Base-by-base conservation (phyloP, 2,797 vertebrate species). In the Halcyon chelicuti region DNA sequence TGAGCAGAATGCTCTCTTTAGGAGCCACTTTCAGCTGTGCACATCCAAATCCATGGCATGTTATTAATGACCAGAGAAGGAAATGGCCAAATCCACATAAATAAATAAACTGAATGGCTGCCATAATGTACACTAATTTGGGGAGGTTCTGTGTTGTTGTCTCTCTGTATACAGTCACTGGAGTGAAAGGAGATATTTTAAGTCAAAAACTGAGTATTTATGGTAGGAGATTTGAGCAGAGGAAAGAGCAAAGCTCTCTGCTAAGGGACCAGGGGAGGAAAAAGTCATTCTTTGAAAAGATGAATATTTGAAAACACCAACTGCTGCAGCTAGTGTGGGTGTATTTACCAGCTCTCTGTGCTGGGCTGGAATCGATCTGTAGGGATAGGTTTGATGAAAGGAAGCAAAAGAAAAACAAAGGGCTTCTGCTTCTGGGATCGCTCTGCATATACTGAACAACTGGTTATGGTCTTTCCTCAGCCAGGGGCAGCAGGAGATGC, bases 241-340 rank as follows among this genome's bases (percentile, higher is more conserved):
- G 66, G 55, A 68, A 83, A 86, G 44, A 77, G 62, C 44, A 88
- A 74, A 80, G 13, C 60, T 83, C 86, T 81, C 49, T 80, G 74
- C 61, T 60, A 42, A 80, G 86, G 71, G 76, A 61, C 66, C 89
- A 51, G 85, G 88, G 61, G 52, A 77, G 67, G 63, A 86, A 85
- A 88, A 86, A 52, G 9, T 18, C 63, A 67, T 76, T 35, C 47
- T 92, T 75, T 72, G 75, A 79, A 95, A 92, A 92, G 78, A 96
- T 94, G 83, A 96, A 94, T 96, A 96, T 95, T 96, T 96, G 96
- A 97, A 94, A 97, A 77, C 20, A 2, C 74, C 93, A 97, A 96
- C 85, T 88, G 90, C 90, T 89, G 39, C 76, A 91, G 91, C 91
- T 52, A 71, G 67, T 55, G 61, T 1, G 5, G 57, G 72, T 10